A percentile compares a stretch with the other conserved stretches of the same genome.
Evolutionary conservation across 2,888 invertebrate genomes (phyloP).

Genomic region (Aleiodes leptofemur): DNA sequence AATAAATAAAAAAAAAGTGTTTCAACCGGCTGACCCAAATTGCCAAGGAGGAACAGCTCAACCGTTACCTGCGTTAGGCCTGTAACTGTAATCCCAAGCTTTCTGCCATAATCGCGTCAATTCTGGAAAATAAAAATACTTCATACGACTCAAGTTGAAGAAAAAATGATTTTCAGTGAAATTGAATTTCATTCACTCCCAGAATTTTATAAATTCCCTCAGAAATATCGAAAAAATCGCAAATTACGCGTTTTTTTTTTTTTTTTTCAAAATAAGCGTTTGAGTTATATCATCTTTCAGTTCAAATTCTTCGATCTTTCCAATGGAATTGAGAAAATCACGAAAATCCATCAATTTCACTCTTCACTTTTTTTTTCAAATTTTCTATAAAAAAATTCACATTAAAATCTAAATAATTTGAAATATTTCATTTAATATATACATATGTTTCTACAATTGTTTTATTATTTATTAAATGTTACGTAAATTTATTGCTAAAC

Average conservation of each 20-base stretch:
- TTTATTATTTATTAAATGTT: constrained; percentile 12
- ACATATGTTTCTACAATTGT: constrained; percentile 29
- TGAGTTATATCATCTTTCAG: too few species aligned
- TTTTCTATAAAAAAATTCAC: background rate
- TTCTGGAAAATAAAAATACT: constrained; percentile 23
- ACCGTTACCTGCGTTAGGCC: constrained; percentile 52
- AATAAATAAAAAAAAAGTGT: constrained; percentile 45
- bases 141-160: background rate
- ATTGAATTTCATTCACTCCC: too few species aligned
- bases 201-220: too few species aligned
- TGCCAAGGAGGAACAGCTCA: constrained; percentile 40
- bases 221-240: too few species aligned
- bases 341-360: too few species aligned
- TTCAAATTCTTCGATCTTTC: too few species aligned
- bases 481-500: constrained; percentile 32
- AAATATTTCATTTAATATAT: constrained; percentile 52
- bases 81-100: constrained; percentile 66
- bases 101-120: constrained; percentile 48
- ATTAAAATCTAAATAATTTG: constrained; percentile 12
- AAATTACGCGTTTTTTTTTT: too few species aligned
- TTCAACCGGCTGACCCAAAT: constrained; percentile 59
- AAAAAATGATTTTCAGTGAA: constrained; percentile 5
- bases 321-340: too few species aligned
- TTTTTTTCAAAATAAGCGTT: too few species aligned
- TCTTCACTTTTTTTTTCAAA: background rate